phyloP scores from a whole-genome alignment of 2,797 vertebrate species.

The Gambusia yucatana region DNA sequence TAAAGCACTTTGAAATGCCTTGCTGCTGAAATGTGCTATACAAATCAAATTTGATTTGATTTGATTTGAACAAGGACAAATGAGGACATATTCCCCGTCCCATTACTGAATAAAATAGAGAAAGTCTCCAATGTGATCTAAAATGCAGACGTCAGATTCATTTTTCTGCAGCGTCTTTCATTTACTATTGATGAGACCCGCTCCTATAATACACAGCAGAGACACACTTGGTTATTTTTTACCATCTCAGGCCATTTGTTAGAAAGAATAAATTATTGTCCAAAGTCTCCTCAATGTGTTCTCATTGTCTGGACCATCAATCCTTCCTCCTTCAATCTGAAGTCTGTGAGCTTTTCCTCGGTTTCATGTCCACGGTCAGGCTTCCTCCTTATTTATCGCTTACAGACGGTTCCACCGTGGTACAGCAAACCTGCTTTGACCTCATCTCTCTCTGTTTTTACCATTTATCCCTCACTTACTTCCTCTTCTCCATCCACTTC shows the following conservation, averaged over 20 bases:
- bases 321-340: background rate
- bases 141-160: background rate
- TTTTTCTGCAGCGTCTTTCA: background rate
- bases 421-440: conserved; percentile 17
- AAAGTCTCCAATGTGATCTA: background rate
- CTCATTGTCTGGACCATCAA: conserved; percentile 33
- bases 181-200: background rate
- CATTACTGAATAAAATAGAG: background rate
- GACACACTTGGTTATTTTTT: background rate
- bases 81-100: background rate
- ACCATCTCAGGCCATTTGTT: background rate
- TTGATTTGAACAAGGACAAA: background rate
- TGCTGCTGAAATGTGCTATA: too few relatives aligned
- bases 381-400: conserved; percentile 33
- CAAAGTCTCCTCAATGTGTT: conserved; percentile 5
- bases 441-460: background rate
- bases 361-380: conserved; percentile 32
- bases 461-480: conserved; percentile 20
- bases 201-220: background rate
- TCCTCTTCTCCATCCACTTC: conserved; percentile 43
- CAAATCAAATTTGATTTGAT: too few relatives aligned
- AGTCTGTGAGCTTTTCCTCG: conserved; percentile 27
- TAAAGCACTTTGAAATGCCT: too few relatives aligned
- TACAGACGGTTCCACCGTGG: background rate
- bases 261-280: background rate